phyloP scores from a whole-genome alignment of 2,113 vertebrate species.

The Sterna hirundo region DNA sequence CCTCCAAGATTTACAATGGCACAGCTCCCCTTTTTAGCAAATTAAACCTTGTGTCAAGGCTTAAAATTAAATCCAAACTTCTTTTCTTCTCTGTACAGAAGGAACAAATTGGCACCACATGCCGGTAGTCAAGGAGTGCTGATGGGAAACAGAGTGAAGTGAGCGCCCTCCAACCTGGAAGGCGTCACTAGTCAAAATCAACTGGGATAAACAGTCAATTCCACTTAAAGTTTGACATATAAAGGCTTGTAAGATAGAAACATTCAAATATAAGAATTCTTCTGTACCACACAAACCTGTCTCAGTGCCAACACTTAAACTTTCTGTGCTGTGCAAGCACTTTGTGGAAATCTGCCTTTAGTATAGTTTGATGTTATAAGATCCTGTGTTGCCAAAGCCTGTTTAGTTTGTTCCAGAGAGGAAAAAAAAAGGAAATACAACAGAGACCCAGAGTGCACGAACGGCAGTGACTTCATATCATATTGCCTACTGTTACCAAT shows the following conservation, averaged over 20 bases:
- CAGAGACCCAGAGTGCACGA: background rate
- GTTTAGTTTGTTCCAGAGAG: slow-evolving; percentile 24
- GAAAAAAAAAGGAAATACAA: background rate
- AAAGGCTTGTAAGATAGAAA: slow-evolving; percentile 64
- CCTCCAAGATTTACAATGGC: slow-evolving; percentile 77
- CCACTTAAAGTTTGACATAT: slow-evolving; percentile 67
- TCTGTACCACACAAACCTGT: slow-evolving; percentile 64
- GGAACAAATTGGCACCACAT: slow-evolving; percentile 81
- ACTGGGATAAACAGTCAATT: slow-evolving; percentile 70
- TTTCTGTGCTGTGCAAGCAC: slow-evolving; percentile 73
- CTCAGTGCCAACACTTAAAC: slow-evolving; percentile 61
- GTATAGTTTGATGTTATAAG: slow-evolving; percentile 55
- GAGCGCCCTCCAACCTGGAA: slow-evolving; percentile 68
- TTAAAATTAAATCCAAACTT: slow-evolving; percentile 77
- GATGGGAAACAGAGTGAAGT: slow-evolving; percentile 74
- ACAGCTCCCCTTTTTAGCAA: slow-evolving; percentile 75
- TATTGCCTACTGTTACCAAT: background rate
- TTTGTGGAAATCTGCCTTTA: slow-evolving; percentile 71
- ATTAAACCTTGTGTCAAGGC: slow-evolving; percentile 79
- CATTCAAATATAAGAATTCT: slow-evolving; percentile 63
- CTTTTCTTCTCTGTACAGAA: slow-evolving; percentile 72
- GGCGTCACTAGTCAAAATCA: slow-evolving; percentile 68
- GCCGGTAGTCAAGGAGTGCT: slow-evolving; percentile 66
- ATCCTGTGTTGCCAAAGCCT: slow-evolving; percentile 53
- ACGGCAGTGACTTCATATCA: background rate